phyloP scores from a whole-genome alignment of 2,113 vertebrate genomes.

The Zootoca vivipara region DNA sequence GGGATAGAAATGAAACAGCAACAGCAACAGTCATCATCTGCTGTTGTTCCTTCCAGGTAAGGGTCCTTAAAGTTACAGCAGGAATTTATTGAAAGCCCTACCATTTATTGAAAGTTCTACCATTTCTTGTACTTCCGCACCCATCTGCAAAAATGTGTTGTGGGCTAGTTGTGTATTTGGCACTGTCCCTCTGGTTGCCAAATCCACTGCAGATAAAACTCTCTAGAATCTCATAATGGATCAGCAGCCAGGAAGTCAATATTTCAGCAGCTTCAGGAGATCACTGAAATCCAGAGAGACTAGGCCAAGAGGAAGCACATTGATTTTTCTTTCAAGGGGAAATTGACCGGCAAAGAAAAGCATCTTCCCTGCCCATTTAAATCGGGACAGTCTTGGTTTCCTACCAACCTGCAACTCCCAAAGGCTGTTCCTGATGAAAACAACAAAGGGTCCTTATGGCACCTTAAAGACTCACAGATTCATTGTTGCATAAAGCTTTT shows the following conservation, averaged over 20 bases:
- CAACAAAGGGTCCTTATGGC: not conserved
- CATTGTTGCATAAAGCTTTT: not conserved
- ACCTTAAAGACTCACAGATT: not conserved
- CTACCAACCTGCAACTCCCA: conserved; percentile 3
- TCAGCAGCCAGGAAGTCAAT: conserved; percentile 4
- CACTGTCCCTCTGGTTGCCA: not conserved
- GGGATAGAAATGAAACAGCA: too few relatives aligned
- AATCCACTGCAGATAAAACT: not conserved
- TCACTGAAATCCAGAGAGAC: conserved; percentile 10
- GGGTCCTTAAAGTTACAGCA: too few relatives aligned
- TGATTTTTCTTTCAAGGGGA: conserved; percentile 30
- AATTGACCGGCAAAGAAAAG: conserved; percentile 18
- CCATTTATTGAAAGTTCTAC: not conserved
- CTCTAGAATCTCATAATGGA: conserved; percentile 3
- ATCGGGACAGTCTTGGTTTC: not conserved
- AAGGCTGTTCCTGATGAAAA: conserved; percentile 7
- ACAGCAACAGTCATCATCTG: too few relatives aligned
- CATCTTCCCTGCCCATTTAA: not conserved
- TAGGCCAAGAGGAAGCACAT: conserved; percentile 9
- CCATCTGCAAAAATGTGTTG: not conserved
- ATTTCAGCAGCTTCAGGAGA: conserved; percentile 6
- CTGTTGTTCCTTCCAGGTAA: too few relatives aligned
- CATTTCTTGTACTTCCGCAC: not conserved
- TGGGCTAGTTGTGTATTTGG: not conserved
- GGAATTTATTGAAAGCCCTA: not conserved